These are phyloP conservation scores for Cotesia chilonis DNA, from an alignment of 1,140 invertebrate species.

Conservation along the genomic window DNA sequence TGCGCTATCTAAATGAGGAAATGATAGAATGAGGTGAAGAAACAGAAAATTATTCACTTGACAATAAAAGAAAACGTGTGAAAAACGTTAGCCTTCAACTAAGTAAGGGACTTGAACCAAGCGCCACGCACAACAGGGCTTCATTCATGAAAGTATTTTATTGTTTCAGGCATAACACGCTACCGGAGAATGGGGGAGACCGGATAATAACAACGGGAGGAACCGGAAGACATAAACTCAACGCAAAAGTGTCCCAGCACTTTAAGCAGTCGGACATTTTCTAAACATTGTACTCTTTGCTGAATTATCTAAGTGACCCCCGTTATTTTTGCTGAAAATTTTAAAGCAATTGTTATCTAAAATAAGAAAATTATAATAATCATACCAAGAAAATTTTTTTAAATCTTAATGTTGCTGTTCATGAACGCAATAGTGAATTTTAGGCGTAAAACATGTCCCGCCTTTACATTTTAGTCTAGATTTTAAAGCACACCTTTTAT, in stretches of 20 bases:
- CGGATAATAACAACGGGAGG: slow-evolving; percentile 55
- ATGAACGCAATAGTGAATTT: not conserved
- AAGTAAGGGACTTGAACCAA: slow-evolving; percentile 25
- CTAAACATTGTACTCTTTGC: not conserved
- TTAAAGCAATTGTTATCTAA: no score
- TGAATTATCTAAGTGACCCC: slow-evolving; percentile 46
- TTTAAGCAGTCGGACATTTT: slow-evolving; percentile 1
- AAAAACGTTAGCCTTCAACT: slow-evolving; percentile 4
- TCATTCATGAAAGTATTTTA: slow-evolving; percentile 62
- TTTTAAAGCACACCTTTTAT: slow-evolving; percentile 42
- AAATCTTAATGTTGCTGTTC: no score
- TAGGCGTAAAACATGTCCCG: no score
- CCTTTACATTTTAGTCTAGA: slow-evolving; percentile 43
- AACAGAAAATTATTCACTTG: slow-evolving; percentile 8
- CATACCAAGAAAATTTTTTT: no score
- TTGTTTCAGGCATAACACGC: slow-evolving; percentile 55
- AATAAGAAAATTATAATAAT: no score
- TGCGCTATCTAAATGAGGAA: no score
- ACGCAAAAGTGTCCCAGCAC: slow-evolving; percentile 35
- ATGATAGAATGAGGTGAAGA: slow-evolving; percentile 25
- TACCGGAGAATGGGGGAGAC: slow-evolving; percentile 48
- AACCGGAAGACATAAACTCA: slow-evolving; percentile 61
- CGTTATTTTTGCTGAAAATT: slow-evolving; percentile 1
- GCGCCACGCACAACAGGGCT: slow-evolving; percentile 45
- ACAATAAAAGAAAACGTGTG: not conserved